Evolutionary conservation across 2,113 vertebrate species (phyloP), one percentile per base, ranked within the genome.

Genomic region (Chrysochloris asiatica): DNA sequence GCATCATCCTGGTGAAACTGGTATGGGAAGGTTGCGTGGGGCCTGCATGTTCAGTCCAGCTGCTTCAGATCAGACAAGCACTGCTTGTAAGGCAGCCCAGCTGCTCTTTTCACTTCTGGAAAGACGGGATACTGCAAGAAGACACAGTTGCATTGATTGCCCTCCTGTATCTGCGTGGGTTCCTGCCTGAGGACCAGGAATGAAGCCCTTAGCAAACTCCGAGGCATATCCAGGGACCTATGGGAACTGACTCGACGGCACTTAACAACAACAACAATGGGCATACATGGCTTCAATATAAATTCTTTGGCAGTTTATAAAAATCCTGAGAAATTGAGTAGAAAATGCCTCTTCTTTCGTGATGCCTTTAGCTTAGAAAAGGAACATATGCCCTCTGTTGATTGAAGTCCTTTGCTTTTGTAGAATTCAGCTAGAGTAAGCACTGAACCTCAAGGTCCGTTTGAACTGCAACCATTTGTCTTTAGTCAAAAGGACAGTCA

Each of bases 311-410:
- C 59, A 72, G 50, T 41, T 59, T 16, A 79, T 93, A 56, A 14
- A 75, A 41, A 26, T 89, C 79, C 81, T 77, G 63, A 88, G 90
- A 92, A 43, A 52, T 43, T 63, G 26, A 69, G 22, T 36, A 54
- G 88, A 67, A 90, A 86, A 33, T 86, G 33, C 26, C 26, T 73
- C 43, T 85, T 86, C 38, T 38, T 4, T 79, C 24, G 13, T 30
- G 54, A 80, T 38, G 28, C 11, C 16, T 43, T 92, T 82, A 71
- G n/a, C 26, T 56, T 88, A 65, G 86, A 63, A 80, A 90, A 59
- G 43, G 54, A 83, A 8, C 38, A 43, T 13, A 43, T 73, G 33
- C 14, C 43, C 54, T 86, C 24, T 1, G 0, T 28, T 24, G 69
- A 71, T 28, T 24, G 69, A 71, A 17, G 22, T 69, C 17, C 33